A percentile compares a stretch with the other conserved stretches of the same genome.
phyloP scores from a whole-genome alignment of 2,113 vertebrate species.

The Oceanites oceanicus region DNA sequence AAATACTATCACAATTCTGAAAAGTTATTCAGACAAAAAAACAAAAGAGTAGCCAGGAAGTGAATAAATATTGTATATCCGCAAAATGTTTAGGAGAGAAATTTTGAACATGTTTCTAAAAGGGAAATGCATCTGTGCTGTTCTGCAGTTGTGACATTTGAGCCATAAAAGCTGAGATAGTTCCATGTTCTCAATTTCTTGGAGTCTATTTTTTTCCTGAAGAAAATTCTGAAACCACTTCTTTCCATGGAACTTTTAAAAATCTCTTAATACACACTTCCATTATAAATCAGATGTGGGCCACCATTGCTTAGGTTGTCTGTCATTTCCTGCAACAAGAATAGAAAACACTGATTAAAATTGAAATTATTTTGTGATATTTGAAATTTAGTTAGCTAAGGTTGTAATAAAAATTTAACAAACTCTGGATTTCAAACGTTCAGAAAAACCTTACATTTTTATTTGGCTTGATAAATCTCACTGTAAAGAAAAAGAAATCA shows the following conservation, averaged over 20 bases:
- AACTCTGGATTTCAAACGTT: background rate
- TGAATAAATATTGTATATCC: constrained; percentile 48
- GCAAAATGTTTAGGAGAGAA: constrained; percentile 45
- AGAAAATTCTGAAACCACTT: constrained; percentile 56
- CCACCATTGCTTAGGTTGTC: constrained; percentile 93
- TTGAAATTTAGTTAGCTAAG: constrained; percentile 9
- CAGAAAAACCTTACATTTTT: background rate
- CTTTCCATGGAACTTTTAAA: constrained; percentile 33
- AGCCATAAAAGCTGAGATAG: constrained; percentile 46
- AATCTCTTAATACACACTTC: constrained; percentile 76
- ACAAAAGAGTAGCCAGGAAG: background rate
- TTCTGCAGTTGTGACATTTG: constrained; percentile 8
- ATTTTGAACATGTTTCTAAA: constrained; percentile 43
- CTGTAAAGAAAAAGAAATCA: background rate
- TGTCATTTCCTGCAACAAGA: constrained; percentile 87
- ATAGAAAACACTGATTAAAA: constrained; percentile 59
- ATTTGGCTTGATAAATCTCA: background rate
- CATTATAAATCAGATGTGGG: constrained; percentile 90
- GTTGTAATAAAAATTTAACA: background rate
- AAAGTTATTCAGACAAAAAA: constrained; percentile 38
- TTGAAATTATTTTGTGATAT: background rate
- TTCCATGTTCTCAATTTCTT: constrained; percentile 46
- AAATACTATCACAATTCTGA: constrained; percentile 51
- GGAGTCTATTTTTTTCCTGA: constrained; percentile 32
- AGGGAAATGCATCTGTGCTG: constrained; percentile 45